phyloP scores from a whole-genome alignment of 2,797 vertebrate species.

The Coccyzus lansbergi region DNA sequence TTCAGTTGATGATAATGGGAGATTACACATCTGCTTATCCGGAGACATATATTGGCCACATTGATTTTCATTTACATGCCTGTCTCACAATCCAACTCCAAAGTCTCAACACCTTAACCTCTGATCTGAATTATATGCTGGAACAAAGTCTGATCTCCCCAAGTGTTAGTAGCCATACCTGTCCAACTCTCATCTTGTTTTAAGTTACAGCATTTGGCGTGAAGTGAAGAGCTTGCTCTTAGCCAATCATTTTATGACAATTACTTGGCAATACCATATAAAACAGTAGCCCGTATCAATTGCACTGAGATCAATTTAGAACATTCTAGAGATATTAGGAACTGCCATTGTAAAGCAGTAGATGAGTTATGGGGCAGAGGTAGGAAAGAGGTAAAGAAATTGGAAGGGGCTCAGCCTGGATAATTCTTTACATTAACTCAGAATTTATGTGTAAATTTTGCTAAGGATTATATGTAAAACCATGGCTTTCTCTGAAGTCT shows the following conservation, averaged over 20 bases:
- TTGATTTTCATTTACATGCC: background rate
- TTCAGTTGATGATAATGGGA: background rate
- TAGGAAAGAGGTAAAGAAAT: background rate
- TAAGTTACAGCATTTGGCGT: background rate
- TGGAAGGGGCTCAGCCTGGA: background rate
- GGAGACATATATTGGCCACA: background rate
- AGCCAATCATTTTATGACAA: background rate
- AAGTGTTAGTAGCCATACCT: background rate
- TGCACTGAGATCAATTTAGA: background rate
- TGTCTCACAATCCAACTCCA: background rate
- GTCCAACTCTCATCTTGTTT: background rate
- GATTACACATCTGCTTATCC: background rate
- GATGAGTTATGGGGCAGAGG: background rate
- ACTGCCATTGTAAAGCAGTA: background rate
- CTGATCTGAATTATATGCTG: background rate
- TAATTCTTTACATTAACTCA: background rate
- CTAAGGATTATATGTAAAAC: background rate
- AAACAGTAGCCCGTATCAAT: background rate
- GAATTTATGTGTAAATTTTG: background rate
- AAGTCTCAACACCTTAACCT: background rate
- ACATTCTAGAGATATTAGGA: background rate
- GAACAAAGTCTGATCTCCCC: background rate
- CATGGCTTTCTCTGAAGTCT: background rate
- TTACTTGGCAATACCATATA: background rate
- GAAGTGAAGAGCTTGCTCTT: background rate